Base-by-base conservation (phyloP, 1,140 invertebrate genomes). In the Nasonia giraulti region DNA sequence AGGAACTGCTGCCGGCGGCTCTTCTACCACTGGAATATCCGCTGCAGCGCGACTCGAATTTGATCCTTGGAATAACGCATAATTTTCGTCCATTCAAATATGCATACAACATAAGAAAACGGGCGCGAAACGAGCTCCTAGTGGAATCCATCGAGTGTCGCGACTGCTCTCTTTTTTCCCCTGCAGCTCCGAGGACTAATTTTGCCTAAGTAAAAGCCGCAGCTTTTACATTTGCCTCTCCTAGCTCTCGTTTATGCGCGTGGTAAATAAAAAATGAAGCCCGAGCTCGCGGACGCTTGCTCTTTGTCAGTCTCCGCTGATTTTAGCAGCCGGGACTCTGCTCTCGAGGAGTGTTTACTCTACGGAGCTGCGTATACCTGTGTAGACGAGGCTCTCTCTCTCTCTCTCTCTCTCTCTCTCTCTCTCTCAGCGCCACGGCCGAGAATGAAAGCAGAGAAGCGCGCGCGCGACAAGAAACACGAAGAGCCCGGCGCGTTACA, bases 331-430 rank as follows among this genome's bases (percentile, higher is more conserved):
- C 27, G n/a, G 6, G 20, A 62, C 50, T 27, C 27, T 74, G 11
- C 31, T 82, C 66, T 62, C 62, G 69, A 75, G 74, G 37, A 75
- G 31, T 82, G 47, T 82, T 79, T 82, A 82, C 37, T 75, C 33
- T 27, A 1, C n/a, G 27, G 10, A 12, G 31, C 33, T n/a, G 12
- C 23, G 33, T 37, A 37, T 37, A 37, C 33, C 33, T 37, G 33
- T 74, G 33, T 71, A 12, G 6, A 44, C 40, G 40, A 44, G 40
- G 33, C 33, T 37, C 33, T 37, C 27, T 50, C 47, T 50, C 12
- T 50, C 14, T n/a, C n/a, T n/a, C n/a, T n/a, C n/a, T n/a, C n/a
- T n/a, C n/a, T n/a, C n/a, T n/a, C n/a, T n/a, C n/a, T n/a, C 33
- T 37, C 27, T 50, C 47, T 50, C 12, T 50, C 14, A 50, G 47